phyloP scores from a whole-genome alignment of 2,797 vertebrate genomes.

The Poecile montanus region DNA sequence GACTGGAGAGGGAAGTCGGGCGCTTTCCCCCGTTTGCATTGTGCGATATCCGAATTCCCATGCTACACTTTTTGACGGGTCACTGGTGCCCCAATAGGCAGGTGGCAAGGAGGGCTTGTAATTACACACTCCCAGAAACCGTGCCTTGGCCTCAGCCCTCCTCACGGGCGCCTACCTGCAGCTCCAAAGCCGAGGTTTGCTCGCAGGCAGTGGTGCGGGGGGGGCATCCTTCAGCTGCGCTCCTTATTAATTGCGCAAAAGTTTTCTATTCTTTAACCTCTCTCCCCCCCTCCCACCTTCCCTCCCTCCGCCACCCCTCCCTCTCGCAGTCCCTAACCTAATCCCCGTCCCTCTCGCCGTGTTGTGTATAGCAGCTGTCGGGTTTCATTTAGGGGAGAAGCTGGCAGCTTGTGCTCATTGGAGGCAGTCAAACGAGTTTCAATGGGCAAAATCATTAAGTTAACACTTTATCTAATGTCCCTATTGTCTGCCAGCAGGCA shows the following conservation, averaged over 20 bases:
- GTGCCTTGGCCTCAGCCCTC: constrained; percentile 31
- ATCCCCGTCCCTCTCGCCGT: constrained; percentile 86
- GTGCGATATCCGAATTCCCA: constrained; percentile 91
- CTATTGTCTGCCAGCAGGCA: constrained; percentile 82
- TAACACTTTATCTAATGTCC: constrained; percentile 93
- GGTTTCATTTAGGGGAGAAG: constrained; percentile 86
- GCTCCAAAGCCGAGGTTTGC: neutral
- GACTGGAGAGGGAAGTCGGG: constrained; percentile 42
- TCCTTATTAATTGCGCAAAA: constrained; percentile 49
- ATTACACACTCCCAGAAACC: constrained; percentile 86
- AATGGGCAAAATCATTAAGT: constrained; percentile 93
- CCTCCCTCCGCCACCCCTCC: neutral
- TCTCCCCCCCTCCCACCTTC: neutral
- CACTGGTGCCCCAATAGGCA: constrained; percentile 98
- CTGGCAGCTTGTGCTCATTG: constrained; percentile 87
- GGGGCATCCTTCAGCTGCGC: neutral
- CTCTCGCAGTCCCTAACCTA: constrained; percentile 69
- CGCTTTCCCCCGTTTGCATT: constrained; percentile 71
- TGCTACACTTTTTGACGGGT: constrained; percentile 99
- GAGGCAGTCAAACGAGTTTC: constrained; percentile 87
- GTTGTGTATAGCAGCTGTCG: constrained; percentile 88
- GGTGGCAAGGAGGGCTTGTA: constrained; percentile 96
- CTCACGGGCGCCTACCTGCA: constrained; percentile 48
- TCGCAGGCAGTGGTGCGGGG: neutral
- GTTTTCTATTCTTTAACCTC: constrained; percentile 51